These are phyloP conservation scores for Drosophila jambulina DNA, from an alignment of 1,140 invertebrate species.

Conservation along the genomic window DNA sequence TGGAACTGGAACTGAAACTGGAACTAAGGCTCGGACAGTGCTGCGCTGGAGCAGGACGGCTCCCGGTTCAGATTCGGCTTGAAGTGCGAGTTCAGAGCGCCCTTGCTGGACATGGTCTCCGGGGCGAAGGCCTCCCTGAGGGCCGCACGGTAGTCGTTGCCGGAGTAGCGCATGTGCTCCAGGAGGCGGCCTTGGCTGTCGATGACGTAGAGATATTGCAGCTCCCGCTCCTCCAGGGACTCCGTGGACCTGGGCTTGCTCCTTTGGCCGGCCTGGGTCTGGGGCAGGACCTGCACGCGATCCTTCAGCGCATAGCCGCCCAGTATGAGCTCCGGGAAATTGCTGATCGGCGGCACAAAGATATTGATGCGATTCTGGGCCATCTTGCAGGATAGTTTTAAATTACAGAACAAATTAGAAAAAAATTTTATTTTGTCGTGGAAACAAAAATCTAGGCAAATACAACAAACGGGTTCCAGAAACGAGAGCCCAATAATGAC, in stretches of 20 bases:
- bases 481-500: not conserved
- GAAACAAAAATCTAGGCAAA: not conserved
- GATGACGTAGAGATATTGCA: constrained; percentile 49
- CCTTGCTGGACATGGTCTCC: not conserved
- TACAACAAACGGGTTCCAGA: not conserved
- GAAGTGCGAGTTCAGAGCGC: too few species aligned
- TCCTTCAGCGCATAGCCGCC: constrained; percentile 12
- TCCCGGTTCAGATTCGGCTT: not conserved
- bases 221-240: constrained; percentile 8
- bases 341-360: constrained; percentile 32
- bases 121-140: constrained; percentile 32
- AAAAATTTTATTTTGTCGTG: not conserved
- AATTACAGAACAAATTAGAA: too few species aligned
- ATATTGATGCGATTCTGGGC: constrained; percentile 35
- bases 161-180: constrained; percentile 61
- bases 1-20: not conserved
- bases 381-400: constrained; percentile 19
- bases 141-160: constrained; percentile 53
- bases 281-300: constrained; percentile 8
- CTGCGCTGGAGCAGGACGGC: not conserved
- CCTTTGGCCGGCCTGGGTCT: not conserved
- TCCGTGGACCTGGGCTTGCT: constrained; percentile 5
- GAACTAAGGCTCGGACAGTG: not conserved
- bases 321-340: constrained; percentile 39
- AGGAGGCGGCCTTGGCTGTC: constrained; percentile 40